Percentiles rank a stretch among this genome's conserved stretches.
These are phyloP conservation scores for Acomys russatus DNA, from an alignment of 2,797 vertebrate genomes.

Conservation along the genomic window DNA sequence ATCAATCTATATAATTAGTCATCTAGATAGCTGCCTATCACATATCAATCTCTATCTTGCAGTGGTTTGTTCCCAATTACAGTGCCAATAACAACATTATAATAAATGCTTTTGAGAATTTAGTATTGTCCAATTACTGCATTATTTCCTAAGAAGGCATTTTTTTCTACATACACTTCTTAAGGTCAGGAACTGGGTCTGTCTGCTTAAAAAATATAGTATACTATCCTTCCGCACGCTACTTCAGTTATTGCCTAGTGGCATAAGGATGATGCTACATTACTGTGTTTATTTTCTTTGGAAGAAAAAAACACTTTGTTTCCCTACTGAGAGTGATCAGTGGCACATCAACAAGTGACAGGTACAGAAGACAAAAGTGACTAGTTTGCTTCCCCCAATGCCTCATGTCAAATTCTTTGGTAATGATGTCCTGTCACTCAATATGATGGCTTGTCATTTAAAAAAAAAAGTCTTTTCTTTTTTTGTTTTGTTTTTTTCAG, in stretches of 20 bases:
- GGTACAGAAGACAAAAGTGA: background rate
- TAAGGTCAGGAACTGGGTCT: background rate
- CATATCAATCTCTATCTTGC: background rate
- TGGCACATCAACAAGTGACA: background rate
- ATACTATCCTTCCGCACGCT: background rate
- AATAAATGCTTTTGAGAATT: slow-evolving; percentile 31
- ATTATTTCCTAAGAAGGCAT: background rate
- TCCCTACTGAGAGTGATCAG: background rate
- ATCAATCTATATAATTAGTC: background rate
- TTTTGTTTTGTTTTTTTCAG: too few relatives aligned
- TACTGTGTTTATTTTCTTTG: background rate
- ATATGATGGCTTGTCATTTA: background rate
- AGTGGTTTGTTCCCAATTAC: background rate
- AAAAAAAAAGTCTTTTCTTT: background rate
- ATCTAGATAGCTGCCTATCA: background rate
- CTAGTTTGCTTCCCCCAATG: fast-evolving
- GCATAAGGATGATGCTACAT: background rate
- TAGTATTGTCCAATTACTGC: background rate
- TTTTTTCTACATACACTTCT: background rate
- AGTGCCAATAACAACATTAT: background rate
- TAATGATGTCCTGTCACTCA: background rate
- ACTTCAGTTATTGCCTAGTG: background rate
- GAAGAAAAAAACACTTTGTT: background rate
- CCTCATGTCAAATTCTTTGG: background rate
- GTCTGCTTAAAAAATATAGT: background rate